These are phyloP conservation scores for Andrena marginata DNA, from an alignment of 2,888 invertebrate species.

Conservation along the genomic window DNA sequence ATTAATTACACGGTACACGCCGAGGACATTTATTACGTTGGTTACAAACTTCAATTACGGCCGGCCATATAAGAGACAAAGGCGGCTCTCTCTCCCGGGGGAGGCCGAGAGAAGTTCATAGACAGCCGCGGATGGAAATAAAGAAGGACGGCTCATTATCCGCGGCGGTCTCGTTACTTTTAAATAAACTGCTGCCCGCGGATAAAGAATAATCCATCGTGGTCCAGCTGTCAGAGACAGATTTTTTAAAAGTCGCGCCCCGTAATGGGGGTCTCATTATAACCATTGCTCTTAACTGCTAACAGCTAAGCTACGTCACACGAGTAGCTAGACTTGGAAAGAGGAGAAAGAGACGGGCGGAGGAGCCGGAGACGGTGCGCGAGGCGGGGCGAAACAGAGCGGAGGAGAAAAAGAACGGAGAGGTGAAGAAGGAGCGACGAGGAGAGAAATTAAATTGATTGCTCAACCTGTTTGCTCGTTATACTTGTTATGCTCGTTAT, in stretches of 20 bases:
- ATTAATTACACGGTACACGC: constrained; percentile 59
- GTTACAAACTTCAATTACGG: constrained; percentile 63
- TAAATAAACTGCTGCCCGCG: constrained; percentile 68
- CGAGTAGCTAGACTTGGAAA: constrained; percentile 44
- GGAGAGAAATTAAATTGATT: constrained; percentile 77
- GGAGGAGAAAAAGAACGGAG: neutral
- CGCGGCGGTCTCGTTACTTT: constrained; percentile 66
- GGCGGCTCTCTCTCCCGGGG: constrained; percentile 31
- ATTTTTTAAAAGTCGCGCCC: constrained; percentile 77
- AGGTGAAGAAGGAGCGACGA: constrained; percentile 17
- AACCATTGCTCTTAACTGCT: constrained; percentile 75
- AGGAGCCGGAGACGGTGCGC: neutral
- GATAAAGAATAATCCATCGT: constrained; percentile 74
- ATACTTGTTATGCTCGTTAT: constrained; percentile 38
- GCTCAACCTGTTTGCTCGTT: constrained; percentile 74
- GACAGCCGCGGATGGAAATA: constrained; percentile 46
- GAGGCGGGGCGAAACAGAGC: neutral
- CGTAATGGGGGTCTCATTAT: constrained; percentile 80
- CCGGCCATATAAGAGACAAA: constrained; percentile 61
- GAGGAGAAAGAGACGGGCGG: neutral
- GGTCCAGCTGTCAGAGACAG: constrained; percentile 77
- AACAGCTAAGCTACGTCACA: constrained; percentile 68
- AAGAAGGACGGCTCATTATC: constrained; percentile 65
- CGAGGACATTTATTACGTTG: constrained; percentile 55
- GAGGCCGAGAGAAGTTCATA: constrained; percentile 33